Percentiles rank a stretch among this genome's conserved stretches.
phyloP scores from a whole-genome alignment of 2,797 vertebrate genomes.

The Halcyon badia region DNA sequence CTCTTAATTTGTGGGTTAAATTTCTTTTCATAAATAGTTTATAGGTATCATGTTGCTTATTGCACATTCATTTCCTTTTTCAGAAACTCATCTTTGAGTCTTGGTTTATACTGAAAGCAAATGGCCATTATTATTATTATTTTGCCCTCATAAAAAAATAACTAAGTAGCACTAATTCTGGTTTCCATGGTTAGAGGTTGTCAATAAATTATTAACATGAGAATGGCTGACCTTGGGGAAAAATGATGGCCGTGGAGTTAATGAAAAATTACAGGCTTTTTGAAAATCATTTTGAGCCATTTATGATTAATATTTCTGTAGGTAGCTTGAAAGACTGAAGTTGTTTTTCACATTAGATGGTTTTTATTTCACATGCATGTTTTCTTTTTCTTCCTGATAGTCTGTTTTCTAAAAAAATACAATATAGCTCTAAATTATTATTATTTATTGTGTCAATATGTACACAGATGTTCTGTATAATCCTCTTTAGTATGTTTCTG shows the following conservation, averaged over 20 bases:
- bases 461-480: neutral
- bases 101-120: slow-evolving; percentile 53
- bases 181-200: slow-evolving; percentile 18
- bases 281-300: neutral
- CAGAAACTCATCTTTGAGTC: slow-evolving; percentile 28
- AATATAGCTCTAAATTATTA: neutral
- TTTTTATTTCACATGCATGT: neutral
- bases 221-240: neutral
- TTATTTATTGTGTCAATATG: neutral
- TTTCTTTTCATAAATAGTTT: slow-evolving; percentile 70
- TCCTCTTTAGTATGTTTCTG: neutral
- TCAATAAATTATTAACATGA: slow-evolving; percentile 29
- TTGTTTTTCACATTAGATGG: neutral
- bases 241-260: neutral
- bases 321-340: neutral
- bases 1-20: slow-evolving; percentile 59
- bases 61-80: slow-evolving; percentile 57
- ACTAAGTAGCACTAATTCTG: slow-evolving; percentile 37
- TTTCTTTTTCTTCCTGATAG: neutral
- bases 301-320: neutral
- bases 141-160: slow-evolving; percentile 25
- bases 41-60: slow-evolving; percentile 29
- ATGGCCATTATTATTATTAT: neutral
- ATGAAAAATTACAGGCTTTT: slow-evolving; percentile 18
- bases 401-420: neutral